phyloP scores from a whole-genome alignment of 2,113 vertebrate genomes.

The Talpa occidentalis region DNA sequence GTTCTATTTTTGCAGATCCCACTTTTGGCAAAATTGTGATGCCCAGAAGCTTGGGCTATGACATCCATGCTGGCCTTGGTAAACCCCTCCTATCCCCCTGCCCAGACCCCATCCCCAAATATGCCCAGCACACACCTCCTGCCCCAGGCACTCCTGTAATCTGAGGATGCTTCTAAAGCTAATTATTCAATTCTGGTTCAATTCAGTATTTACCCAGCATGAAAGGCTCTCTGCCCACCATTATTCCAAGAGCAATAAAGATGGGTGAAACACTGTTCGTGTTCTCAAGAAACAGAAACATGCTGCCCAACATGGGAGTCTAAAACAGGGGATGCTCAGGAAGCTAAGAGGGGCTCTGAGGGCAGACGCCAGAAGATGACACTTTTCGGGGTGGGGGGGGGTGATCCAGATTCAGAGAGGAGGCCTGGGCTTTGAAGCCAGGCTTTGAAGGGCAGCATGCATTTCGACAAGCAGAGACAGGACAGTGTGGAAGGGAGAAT shows the following conservation, averaged over 20 bases:
- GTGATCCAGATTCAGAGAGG: neutral
- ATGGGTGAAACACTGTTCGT: neutral
- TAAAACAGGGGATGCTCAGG: neutral
- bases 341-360: neutral
- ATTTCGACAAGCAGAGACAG: neutral
- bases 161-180: neutral
- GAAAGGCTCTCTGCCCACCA: neutral
- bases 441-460: neutral
- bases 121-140: neutral
- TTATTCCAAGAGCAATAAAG: neutral
- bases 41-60: neutral
- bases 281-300: neutral
- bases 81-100: neutral
- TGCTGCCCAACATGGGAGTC: neutral
- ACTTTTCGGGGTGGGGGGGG: neutral
- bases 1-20: constrained; percentile 11
- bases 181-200: neutral
- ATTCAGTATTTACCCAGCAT: neutral
- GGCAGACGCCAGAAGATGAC: neutral
- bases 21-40: neutral
- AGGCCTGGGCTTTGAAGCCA: neutral
- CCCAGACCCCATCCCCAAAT: neutral
- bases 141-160: neutral
- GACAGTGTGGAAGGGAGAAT: neutral
- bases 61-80: neutral